Percentiles rank a stretch among this genome's conserved stretches.
Evolutionary conservation across 2,888 invertebrate species (phyloP).

Genomic region (Seladonia tumulorum): DNA sequence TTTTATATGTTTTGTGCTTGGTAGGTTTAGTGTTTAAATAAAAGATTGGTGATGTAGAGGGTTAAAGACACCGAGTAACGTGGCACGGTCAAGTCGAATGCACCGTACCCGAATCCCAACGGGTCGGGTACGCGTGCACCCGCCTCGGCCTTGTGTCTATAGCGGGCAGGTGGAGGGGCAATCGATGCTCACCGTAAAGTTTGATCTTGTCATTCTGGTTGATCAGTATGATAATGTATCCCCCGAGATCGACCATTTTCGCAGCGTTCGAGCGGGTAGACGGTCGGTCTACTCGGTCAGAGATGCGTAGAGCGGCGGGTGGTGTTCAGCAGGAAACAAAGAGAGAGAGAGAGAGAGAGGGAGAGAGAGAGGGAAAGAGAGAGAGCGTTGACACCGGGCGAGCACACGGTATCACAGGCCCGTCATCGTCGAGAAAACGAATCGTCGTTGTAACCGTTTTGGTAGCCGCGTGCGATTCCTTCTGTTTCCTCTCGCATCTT

Average conservation of each 20-base stretch:
- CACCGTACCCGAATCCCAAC: neutral
- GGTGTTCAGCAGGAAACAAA: neutral
- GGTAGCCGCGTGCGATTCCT: conserved; percentile 63
- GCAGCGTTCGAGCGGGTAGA: conserved; percentile 42
- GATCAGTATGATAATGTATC: conserved; percentile 97
- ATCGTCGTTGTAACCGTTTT: conserved; percentile 58
- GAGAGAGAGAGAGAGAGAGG: neutral
- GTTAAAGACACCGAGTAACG: neutral
- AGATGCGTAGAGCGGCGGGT: conserved; percentile 38
- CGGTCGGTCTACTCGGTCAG: conserved; percentile 50
- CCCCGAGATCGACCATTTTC: conserved; percentile 94
- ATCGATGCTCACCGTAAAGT: conserved; percentile 89
- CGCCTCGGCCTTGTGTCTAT: neutral
- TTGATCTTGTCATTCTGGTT: conserved; percentile 97
- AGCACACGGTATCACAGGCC: conserved; percentile 54
- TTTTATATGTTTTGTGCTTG: too few species aligned
- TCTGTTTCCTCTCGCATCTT: conserved; percentile 63
- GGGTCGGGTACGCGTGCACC: neutral
- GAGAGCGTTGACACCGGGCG: conserved; percentile 27
- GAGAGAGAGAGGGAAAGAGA: neutral
- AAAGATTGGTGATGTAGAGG: neutral
- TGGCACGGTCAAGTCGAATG: neutral
- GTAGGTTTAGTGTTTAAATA: too few species aligned
- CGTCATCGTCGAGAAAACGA: conserved; percentile 57
- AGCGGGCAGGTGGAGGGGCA: neutral